Evolutionary conservation across 2,888 invertebrate genomes (phyloP).

Genomic region (Amphiduros pacificus): DNA sequence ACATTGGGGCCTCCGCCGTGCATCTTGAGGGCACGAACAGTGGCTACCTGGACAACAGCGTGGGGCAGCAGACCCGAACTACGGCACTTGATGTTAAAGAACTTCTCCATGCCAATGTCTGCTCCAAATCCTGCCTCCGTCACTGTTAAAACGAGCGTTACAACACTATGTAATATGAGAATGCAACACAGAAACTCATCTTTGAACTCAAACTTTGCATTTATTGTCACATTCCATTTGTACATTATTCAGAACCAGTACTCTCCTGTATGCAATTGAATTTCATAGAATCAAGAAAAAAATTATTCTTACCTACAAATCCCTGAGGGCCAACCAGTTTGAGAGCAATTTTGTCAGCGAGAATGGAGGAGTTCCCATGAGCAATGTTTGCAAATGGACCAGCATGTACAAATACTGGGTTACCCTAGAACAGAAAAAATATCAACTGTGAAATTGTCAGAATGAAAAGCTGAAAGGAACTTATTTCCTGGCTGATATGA

Average conservation of each 20-base stretch:
- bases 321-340: conserved; percentile 90
- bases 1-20: conserved; percentile 96
- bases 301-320: conserved; percentile 69
- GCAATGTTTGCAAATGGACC: conserved; percentile 99
- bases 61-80: conserved; percentile 82
- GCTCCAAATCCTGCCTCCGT: conserved; percentile 99
- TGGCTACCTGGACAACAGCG: conserved; percentile 89
- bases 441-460: conserved; percentile 1
- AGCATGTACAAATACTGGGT: conserved; percentile 92
- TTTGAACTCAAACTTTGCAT: too few relatives aligned
- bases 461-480: too few relatives aligned
- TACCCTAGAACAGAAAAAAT: conserved; percentile 59
- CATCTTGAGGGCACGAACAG: conserved; percentile 95
- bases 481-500: too few relatives aligned
- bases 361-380: conserved; percentile 94
- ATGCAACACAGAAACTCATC: too few relatives aligned
- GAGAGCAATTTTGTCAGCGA: conserved; percentile 87
- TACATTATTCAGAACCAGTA: too few relatives aligned
- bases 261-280: too few relatives aligned
- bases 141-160: conserved; percentile 59
- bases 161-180: neutral
- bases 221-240: too few relatives aligned
- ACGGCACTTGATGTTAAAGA: conserved; percentile 94
- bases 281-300: too few relatives aligned
- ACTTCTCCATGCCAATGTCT: conserved; percentile 98